Evolutionary conservation across 2,888 invertebrate species (phyloP), one percentile per base, ranked within the genome.

Genomic region (Scelioninae gen. 2): DNA sequence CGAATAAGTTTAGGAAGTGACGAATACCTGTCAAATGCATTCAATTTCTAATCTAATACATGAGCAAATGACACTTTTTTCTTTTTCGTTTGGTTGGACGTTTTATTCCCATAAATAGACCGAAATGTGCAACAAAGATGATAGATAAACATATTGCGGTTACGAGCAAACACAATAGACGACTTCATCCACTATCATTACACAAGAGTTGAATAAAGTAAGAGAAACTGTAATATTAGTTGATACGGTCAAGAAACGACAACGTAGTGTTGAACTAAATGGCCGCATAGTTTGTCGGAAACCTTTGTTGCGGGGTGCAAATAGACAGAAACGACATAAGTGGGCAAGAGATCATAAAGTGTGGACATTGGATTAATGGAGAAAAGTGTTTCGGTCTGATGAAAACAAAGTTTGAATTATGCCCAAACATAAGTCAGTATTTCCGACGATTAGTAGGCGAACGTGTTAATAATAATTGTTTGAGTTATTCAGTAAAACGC

Each of bases 401-500:
- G 64, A 76, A n/a, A 63, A 75, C 70, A 2, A 76, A 68, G 48
- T 75, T 77, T 19, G 45, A 70, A n/a, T 28, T 74, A 9, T 75
- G 73, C 33, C 67, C 64, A 9, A 43, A 16, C 1, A 57, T 60
- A 25, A 33, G 72, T 50, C 33, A 41, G 13, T 61, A 58, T 22
- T 43, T 61, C 4, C 50, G 73, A 15, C 9, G 71, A 43, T 15
- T 10, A 10, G 0, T 19, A 7, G 41, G 37, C 7, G 65, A 68
- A 52, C 45, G 55, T 39, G 37, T 50, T 11, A 1, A 31, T n/a
- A 33, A 46, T 9, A 41, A 57, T 18, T 74, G 63, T 31, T 28
- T 77, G 28, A 58, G 35, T 18, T 65, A 74, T 5, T 75, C 76
- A 5, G 75, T 79, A 10, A 78, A 78, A 55, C 73, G 74, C 60